Evolutionary conservation across 2,113 vertebrate genomes (phyloP), one percentile per base, ranked within the genome.

Genomic region (Oreamnos americanus): DNA sequence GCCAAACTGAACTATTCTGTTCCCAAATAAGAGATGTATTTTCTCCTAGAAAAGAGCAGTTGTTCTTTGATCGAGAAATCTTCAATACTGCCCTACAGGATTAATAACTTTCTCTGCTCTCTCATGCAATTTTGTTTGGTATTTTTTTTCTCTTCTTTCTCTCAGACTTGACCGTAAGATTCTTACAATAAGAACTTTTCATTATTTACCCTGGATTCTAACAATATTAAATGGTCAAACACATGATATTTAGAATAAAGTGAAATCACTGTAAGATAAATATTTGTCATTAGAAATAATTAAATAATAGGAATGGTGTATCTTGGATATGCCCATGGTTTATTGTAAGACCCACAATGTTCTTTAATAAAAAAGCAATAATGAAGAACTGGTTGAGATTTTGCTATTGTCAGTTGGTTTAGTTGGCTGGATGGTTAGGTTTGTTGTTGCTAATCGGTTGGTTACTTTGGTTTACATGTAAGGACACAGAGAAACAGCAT

Each of bases 401-500:
- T 78, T 90, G 55, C 13, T 83, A 2, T 12, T 58, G 17, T 10
- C 45, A n/a, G 49, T 90, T 89, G 58, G 33, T 25, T 57, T 51
- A 53, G 14, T 6, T 51, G 39, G 51, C 85, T 87, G 58, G 33
- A 39, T 57, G 33, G 39, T 39, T 55, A 17, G 36, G 25, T 85
- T 19, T 58, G 53, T 2, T 87, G 60, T 55, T 55, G 49, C 6
- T 53, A 53, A 36, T 39, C 2, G 2, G 51, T 39, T 71, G 57
- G 26, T 51, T 92, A 33, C 53, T 76, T 93, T 79, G 45, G 16
- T 87, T 82, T 86, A 78, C 49, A 87, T 39, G 43, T n/a, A 90
- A 83, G n/a, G 60, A 16, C 11, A 51, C 2, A 21, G 39, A 30
- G 51, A 93, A 28, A 74, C 58, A 28, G 39, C 51, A 8, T 45